phyloP scores from a whole-genome alignment of 1,140 invertebrate species.

The Eubasilissa regina region DNA sequence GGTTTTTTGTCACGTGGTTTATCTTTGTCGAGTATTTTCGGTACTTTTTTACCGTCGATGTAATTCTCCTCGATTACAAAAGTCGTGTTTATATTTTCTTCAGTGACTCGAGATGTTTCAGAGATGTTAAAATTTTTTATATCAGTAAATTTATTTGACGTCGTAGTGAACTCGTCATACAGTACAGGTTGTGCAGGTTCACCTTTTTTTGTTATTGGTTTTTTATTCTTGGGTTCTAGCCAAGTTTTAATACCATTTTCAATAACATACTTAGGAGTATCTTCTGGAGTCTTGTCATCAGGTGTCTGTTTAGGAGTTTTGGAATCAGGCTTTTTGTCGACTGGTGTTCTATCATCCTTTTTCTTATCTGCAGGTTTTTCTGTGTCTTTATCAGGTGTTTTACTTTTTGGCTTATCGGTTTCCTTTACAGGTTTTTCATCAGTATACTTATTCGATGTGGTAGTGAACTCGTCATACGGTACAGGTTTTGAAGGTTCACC shows the following conservation, averaged over 20 bases:
- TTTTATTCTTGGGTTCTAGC: slow-evolving; percentile 26
- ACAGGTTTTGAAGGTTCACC: neutral
- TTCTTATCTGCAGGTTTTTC: too few species aligned
- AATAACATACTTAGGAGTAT: slow-evolving; percentile 38
- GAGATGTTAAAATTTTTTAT: slow-evolving; percentile 16
- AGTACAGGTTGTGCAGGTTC: slow-evolving; percentile 25
- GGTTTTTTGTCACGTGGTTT: slow-evolving; percentile 32
- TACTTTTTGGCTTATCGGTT: too few species aligned
- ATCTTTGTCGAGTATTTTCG: slow-evolving; percentile 28
- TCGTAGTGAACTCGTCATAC: slow-evolving; percentile 16
- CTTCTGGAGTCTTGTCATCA: slow-evolving; percentile 15
- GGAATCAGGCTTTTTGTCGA: slow-evolving; percentile 24
- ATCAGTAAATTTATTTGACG: slow-evolving; percentile 20
- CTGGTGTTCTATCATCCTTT: neutral
- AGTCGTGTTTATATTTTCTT: slow-evolving; percentile 11
- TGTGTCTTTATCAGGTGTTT: too few species aligned
- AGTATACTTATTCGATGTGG: too few species aligned
- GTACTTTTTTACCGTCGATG: slow-evolving; percentile 30
- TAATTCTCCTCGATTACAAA: slow-evolving; percentile 19
- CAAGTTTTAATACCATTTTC: slow-evolving; percentile 52
- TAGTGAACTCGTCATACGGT: too few species aligned
- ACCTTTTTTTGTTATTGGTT: slow-evolving; percentile 5
- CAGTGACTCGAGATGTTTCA: neutral
- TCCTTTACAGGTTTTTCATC: neutral
- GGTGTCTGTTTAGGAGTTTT: slow-evolving; percentile 4